Percentiles rank a stretch among this genome's conserved stretches.
Conservation (phyloP, 2,888 invertebrate genomes). For the Stenchaetothrips biformis region DNA sequence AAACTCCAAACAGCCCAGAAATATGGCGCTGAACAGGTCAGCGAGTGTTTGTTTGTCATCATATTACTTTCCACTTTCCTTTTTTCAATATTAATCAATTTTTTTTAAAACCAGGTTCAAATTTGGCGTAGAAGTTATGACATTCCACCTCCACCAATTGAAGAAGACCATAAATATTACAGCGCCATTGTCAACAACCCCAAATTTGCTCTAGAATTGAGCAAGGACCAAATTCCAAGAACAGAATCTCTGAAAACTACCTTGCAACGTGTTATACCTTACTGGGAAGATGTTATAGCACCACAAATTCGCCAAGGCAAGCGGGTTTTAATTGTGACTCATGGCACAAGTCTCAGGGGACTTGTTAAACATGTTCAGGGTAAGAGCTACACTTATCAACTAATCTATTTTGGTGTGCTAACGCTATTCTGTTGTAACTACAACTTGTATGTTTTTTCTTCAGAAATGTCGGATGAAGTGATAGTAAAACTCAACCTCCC, state of each 20-base stretch:
- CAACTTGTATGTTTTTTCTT: constrained; percentile 29
- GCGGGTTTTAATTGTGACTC: constrained; percentile 74
- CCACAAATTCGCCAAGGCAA: constrained; percentile 77
- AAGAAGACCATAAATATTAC: constrained; percentile 68
- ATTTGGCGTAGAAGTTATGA: constrained; percentile 83
- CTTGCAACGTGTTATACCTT: constrained; percentile 75
- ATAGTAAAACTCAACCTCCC: constrained; percentile 59
- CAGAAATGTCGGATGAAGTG: constrained; percentile 53
- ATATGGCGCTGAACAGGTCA: constrained; percentile 76
- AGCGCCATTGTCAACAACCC: constrained; percentile 69
- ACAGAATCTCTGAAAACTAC: constrained; percentile 78
- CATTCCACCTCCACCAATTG: constrained; percentile 76
- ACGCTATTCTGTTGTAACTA: constrained; percentile 39
- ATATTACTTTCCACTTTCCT: not conserved
- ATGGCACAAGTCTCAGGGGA: constrained; percentile 80
- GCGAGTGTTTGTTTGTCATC: no score
- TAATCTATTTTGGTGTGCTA: not conserved
- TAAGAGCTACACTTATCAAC: constrained; percentile 46
- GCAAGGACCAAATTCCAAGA: constrained; percentile 67
- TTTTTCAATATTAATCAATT: constrained; percentile 17
- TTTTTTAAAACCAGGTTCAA: constrained; percentile 55
- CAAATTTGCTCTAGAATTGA: constrained; percentile 66
- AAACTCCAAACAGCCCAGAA: constrained; percentile 80
- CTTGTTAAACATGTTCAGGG: constrained; percentile 82
- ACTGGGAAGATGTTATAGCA: constrained; percentile 79